These are phyloP conservation scores for Atopsyche davidsoni DNA, from an alignment of 1,140 invertebrate genomes.

Conservation along the genomic window DNA sequence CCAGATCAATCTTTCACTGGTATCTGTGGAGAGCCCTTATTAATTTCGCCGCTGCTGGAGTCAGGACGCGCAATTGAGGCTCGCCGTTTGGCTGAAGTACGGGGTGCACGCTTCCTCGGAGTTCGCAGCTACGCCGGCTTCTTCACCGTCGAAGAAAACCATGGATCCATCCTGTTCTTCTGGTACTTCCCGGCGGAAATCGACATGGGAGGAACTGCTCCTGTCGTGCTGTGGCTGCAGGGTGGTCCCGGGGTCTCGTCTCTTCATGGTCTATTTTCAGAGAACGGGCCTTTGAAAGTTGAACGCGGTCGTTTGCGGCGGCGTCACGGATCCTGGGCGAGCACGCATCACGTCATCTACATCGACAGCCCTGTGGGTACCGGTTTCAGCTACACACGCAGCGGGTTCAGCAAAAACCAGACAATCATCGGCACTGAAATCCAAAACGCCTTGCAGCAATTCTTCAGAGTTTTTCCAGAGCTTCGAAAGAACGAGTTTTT, in stretches of 20 bases:
- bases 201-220: constrained; percentile 45
- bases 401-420: constrained; percentile 61
- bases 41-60: constrained; percentile 60
- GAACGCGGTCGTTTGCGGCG: constrained; percentile 47
- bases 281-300: constrained; percentile 73
- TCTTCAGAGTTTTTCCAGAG: constrained; percentile 68
- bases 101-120: constrained; percentile 34
- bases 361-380: constrained; percentile 86
- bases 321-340: constrained; percentile 69
- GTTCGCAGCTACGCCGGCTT: constrained; percentile 57
- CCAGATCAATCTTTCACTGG: too few relatives aligned
- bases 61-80: constrained; percentile 41
- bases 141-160: constrained; percentile 61
- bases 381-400: constrained; percentile 68
- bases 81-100: constrained; percentile 37
- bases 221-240: constrained; percentile 70
- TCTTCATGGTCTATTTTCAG: constrained; percentile 72
- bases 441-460: constrained; percentile 60
- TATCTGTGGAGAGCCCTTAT: constrained; percentile 56
- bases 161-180: constrained; percentile 68
- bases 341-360: constrained; percentile 69
- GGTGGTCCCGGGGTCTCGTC: constrained; percentile 76
- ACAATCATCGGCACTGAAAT: constrained; percentile 61
- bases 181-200: constrained; percentile 73
- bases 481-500: constrained; percentile 62